A percentile compares a stretch with the other conserved stretches of the same genome.
These are phyloP conservation scores for Sebastes taczanowskii DNA, from an alignment of 2,797 vertebrate genomes.

Conservation along the genomic window DNA sequence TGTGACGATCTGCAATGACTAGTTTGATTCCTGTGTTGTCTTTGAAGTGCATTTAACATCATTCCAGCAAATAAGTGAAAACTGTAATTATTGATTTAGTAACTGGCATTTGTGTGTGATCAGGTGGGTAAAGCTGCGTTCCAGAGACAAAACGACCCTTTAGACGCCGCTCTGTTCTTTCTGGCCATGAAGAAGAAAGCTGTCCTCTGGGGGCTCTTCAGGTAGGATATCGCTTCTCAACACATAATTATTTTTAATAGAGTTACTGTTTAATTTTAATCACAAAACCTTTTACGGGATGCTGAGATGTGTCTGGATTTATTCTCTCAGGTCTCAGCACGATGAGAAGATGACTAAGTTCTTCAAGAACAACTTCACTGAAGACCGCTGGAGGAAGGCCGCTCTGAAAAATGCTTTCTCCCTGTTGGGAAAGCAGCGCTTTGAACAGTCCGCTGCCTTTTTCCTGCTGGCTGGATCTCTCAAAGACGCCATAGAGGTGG, in stretches of 20 bases:
- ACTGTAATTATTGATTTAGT: background rate
- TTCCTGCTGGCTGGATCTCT: constrained; percentile 97
- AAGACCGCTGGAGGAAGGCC: constrained; percentile 97
- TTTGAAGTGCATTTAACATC: background rate
- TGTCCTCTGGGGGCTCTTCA: constrained; percentile 97
- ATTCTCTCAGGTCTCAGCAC: constrained; percentile 89
- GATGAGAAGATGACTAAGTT: constrained; percentile 99
- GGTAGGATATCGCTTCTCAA: constrained; percentile 73
- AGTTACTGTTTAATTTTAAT: background rate
- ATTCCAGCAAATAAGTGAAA: background rate
- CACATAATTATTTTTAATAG: background rate
- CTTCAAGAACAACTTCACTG: constrained; percentile 97
- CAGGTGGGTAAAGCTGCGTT: constrained; percentile 97
- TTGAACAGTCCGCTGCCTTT: constrained; percentile 97
- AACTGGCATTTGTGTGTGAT: constrained; percentile 7
- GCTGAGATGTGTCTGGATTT: constrained; percentile 1
- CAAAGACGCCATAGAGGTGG: constrained; percentile 98
- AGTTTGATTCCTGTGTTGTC: background rate
- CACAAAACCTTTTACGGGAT: background rate
- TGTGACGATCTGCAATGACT: background rate
- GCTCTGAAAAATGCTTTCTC: constrained; percentile 98
- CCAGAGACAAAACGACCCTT: constrained; percentile 94
- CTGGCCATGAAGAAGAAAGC: constrained; percentile 99
- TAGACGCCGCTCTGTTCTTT: constrained; percentile 97
- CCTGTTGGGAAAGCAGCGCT: constrained; percentile 97